A percentile compares a stretch with the other conserved stretches of the same genome.
Evolutionary conservation across 2,797 vertebrate genomes (phyloP).

Genomic region (Mormyrus hasselquistii): DNA sequence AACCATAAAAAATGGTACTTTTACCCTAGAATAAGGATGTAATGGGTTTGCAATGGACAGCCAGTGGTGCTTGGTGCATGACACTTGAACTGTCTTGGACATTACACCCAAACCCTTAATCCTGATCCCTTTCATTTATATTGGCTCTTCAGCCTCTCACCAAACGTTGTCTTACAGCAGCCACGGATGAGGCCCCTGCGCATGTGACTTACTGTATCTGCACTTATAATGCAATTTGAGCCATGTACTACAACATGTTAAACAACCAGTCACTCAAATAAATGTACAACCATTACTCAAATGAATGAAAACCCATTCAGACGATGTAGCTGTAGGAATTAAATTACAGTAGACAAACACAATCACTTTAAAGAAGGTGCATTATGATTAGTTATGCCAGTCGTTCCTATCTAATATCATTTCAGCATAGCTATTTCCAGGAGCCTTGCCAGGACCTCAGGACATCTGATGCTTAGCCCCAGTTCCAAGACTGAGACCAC

Average conservation of each 20-base stretch:
- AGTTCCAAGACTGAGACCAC: background rate
- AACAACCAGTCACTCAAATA: background rate
- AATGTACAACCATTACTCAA: background rate
- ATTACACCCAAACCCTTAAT: conserved; percentile 1
- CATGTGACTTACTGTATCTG: background rate
- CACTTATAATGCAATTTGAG: background rate
- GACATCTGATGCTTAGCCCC: background rate
- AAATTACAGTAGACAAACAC: background rate
- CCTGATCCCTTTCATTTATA: background rate
- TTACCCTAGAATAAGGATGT: background rate
- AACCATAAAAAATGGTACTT: background rate
- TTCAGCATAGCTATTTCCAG: background rate
- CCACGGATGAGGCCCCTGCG: background rate
- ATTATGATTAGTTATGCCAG: background rate
- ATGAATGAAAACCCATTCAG: background rate
- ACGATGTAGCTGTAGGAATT: background rate
- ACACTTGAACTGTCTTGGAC: background rate
- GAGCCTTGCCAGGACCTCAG: background rate
- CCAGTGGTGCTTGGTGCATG: background rate
- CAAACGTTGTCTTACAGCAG: background rate
- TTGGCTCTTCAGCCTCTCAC: conserved; percentile 1
- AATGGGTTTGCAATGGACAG: background rate
- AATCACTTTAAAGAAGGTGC: background rate
- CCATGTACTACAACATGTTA: background rate
- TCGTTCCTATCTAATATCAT: background rate